A percentile compares a stretch with the other conserved stretches of the same genome.
These are phyloP conservation scores for Batillaria attramentaria DNA, from an alignment of 1,140 invertebrate species.

Conservation along the genomic window DNA sequence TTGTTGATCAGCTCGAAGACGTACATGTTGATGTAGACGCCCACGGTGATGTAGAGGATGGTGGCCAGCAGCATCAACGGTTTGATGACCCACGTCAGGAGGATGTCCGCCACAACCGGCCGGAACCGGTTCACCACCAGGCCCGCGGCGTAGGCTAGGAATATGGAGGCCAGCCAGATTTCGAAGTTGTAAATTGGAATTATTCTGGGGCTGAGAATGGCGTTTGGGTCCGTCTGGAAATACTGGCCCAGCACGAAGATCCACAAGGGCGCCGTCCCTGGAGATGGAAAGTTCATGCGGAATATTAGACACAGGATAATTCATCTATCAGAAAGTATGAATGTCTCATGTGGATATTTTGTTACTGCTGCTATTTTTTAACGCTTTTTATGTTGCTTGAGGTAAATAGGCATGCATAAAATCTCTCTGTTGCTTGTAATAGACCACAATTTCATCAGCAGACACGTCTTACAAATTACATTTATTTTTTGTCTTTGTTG, in stretches of 20 bases:
- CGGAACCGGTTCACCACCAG: constrained; percentile 60
- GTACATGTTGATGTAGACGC: constrained; percentile 71
- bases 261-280: constrained; percentile 67
- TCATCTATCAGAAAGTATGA: no score
- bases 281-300: constrained; percentile 41
- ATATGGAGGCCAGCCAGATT: constrained; percentile 64
- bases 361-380: no score
- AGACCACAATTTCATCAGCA: no score
- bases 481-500: neutral
- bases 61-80: constrained; percentile 65
- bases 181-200: constrained; percentile 67
- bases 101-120: constrained; percentile 59
- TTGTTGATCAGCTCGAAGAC: constrained; percentile 62
- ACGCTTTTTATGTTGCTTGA: no score
- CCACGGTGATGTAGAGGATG: constrained; percentile 69
- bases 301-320: no score
- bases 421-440: no score
- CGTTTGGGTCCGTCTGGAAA: constrained; percentile 51
- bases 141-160: constrained; percentile 63
- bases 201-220: constrained; percentile 42
- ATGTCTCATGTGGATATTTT: no score
- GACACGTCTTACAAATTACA: no score
- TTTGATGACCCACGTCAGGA: constrained; percentile 67
- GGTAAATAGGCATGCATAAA: no score
- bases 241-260: constrained; percentile 68